Percentiles rank a stretch among this genome's conserved stretches.
Conservation (phyloP, 2,113 vertebrate genomes). For the Tretioscincus oriximinensis region DNA sequence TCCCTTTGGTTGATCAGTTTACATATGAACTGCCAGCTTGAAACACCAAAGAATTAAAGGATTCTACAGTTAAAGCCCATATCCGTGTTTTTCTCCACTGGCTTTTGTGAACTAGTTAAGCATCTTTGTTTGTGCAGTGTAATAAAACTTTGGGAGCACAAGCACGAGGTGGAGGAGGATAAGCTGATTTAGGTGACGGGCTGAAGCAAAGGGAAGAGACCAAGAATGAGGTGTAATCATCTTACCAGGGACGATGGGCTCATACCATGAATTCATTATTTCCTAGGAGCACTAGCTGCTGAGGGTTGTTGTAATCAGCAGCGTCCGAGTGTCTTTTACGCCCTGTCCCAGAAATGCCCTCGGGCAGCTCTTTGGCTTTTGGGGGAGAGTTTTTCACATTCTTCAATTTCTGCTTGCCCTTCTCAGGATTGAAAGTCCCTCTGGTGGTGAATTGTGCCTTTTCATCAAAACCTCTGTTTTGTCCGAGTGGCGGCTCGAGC, state of each 20-base stretch:
- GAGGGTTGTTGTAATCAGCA: conserved; percentile 76
- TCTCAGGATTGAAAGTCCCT: conserved; percentile 92
- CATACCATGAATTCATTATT: conserved; percentile 98
- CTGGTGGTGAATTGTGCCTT: conserved; percentile 87
- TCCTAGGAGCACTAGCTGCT: conserved; percentile 84
- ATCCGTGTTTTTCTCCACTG: conserved; percentile 21
- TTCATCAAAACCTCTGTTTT: conserved; percentile 72
- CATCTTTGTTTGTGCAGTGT: not conserved
- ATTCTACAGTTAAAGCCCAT: conserved; percentile 60
- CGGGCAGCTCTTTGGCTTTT: conserved; percentile 81
- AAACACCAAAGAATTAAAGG: not conserved
- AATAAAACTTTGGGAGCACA: conserved; percentile 10
- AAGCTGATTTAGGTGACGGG: conserved; percentile 13
- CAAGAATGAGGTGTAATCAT: conserved; percentile 26
- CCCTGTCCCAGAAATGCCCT: conserved; percentile 60
- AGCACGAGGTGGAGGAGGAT: not conserved
- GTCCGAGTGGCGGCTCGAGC: conserved; percentile 58
- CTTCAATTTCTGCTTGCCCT: conserved; percentile 91
- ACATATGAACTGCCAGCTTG: conserved; percentile 19
- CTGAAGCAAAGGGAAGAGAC: not conserved
- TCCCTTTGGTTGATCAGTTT: not conserved
- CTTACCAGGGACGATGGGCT: conserved; percentile 45
- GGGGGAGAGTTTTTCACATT: conserved; percentile 79
- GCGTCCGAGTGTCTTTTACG: conserved; percentile 74
- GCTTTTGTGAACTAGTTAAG: not conserved